Conservation (phyloP, 1,140 invertebrate genomes). For the Linepithema humile region DNA sequence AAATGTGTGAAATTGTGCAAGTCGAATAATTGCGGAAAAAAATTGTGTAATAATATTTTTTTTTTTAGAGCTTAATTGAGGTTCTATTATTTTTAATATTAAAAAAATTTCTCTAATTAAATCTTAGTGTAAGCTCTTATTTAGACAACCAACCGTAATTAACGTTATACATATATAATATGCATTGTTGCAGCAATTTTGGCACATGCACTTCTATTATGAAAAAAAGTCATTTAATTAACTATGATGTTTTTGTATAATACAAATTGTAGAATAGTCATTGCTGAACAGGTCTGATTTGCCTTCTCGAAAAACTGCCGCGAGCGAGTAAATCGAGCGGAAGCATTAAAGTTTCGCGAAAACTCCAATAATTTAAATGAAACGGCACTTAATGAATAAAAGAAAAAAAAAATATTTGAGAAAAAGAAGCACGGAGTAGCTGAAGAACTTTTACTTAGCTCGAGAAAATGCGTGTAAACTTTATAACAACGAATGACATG, state of each 20-base stretch:
- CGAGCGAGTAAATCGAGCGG: constrained; percentile 26
- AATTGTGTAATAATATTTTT: background rate
- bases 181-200: background rate
- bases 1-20: background rate
- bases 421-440: background rate
- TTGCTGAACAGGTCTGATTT: constrained; percentile 38
- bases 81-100: background rate
- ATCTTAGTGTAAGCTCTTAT: background rate
- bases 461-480: constrained; percentile 20
- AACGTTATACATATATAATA: background rate
- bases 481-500: background rate
- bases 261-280: constrained; percentile 4
- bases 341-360: constrained; percentile 26
- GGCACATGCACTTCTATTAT: background rate
- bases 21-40: background rate
- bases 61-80: background rate
- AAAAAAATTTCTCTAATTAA: background rate
- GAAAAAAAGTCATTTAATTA: background rate
- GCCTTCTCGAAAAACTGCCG: constrained; percentile 33
- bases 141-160: background rate
- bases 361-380: constrained; percentile 46
- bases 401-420: constrained; percentile 9
- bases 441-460: constrained; percentile 5
- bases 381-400: constrained; percentile 51
- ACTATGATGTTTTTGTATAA: constrained; percentile 13